phyloP scores from a whole-genome alignment of 2,888 invertebrate species.

The Caenorhabditis wallacei region DNA sequence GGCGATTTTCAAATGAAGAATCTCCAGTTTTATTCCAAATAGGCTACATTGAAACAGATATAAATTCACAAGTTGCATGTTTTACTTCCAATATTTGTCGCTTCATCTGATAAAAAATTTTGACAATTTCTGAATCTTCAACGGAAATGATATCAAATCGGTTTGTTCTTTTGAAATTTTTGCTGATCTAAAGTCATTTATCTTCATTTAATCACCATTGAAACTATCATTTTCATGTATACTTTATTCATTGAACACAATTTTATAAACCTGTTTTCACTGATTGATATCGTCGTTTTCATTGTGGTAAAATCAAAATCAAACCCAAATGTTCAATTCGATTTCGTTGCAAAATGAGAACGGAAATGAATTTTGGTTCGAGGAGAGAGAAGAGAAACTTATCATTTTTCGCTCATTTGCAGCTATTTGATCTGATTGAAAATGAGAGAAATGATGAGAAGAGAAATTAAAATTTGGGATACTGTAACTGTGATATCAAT shows the following conservation, averaged over 20 bases:
- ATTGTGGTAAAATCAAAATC: slow-evolving; percentile 27
- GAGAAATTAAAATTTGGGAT: not conserved
- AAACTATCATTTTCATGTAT: slow-evolving; percentile 17
- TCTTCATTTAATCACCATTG: slow-evolving; percentile 2
- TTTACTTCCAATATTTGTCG: too few relatives aligned
- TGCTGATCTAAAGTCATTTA: not conserved
- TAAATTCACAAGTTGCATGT: too few relatives aligned
- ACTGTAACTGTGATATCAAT: slow-evolving; percentile 13
- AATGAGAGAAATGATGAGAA: slow-evolving; percentile 18
- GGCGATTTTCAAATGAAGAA: too few relatives aligned
- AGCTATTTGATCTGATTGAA: slow-evolving; percentile 16
- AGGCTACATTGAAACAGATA: too few relatives aligned
- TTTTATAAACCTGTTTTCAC: slow-evolving; percentile 31
- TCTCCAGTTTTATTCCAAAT: too few relatives aligned
- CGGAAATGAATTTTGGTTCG: slow-evolving; percentile 46
- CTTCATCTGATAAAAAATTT: too few relatives aligned
- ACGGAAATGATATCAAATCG: too few relatives aligned
- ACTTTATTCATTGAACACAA: slow-evolving; percentile 36
- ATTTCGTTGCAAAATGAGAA: slow-evolving; percentile 34
- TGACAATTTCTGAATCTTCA: too few relatives aligned
- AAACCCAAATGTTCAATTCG: slow-evolving; percentile 35
- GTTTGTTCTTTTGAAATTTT: slow-evolving; percentile 3
- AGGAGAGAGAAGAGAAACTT: slow-evolving; percentile 13
- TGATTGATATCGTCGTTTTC: slow-evolving; percentile 17
- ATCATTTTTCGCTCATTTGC: slow-evolving; percentile 38